Evolutionary conservation across 2,888 invertebrate species (phyloP), one percentile per base, ranked within the genome.

Genomic region (Apomyelois bistriatella): DNA sequence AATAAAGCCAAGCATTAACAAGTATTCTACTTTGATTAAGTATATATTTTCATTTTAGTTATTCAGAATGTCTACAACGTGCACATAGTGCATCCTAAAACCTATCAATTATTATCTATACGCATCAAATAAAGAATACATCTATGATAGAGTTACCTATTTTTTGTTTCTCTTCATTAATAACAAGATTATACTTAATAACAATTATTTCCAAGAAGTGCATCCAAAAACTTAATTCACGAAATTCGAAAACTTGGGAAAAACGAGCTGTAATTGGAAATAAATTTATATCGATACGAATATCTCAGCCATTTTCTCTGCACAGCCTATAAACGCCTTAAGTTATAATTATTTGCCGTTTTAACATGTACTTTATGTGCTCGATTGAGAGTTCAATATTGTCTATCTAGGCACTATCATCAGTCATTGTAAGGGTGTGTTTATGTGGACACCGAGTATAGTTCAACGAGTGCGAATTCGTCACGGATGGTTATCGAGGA

Each of bases 401-500:
- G 41, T 5, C 54, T 62, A 53, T 49, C 10, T 12, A 9, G 17
- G 17, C 12, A 16, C 49, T 49, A 51, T 22, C 49, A 56, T 70
- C 55, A 55, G 62, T 58, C 64, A 48, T 64, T 68, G 4, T 66
- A 58, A 56, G 59, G 59, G 53, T 51, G 48, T 58, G 55, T 60
- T 56, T 59, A 56, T 53, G 58, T 59, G 55, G 63, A 62, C 67
- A 68, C 67, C 72, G 62, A 63, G 71, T 66, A 69, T 72, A 74
- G 72, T 72, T 54, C 59, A 79, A 82, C 79, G 83, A 85, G 79
- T 83, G 87, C 82, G 74, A 87, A 89, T 89, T 88, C 87, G 89
- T 89, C 88, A 87, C 87, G 88, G 87, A 80, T 85, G 84, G 82
- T 89, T 90, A 89, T 89, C 89, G 85, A 77, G 75, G 68, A 80